These are phyloP conservation scores for Dasypolia templi DNA, from an alignment of 2,888 invertebrate species.

Conservation along the genomic window DNA sequence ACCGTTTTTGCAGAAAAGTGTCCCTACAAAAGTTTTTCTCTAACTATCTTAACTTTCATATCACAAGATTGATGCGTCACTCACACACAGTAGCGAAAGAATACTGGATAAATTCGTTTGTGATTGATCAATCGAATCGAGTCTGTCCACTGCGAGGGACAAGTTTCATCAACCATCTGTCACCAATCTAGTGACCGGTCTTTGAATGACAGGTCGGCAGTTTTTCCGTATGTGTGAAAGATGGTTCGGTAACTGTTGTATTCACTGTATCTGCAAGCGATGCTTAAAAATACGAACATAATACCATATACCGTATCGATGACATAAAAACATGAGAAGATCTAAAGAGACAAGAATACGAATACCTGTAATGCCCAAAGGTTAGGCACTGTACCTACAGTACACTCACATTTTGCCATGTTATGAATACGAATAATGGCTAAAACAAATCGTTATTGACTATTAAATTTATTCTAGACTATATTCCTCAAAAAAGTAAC, in stretches of 20 bases:
- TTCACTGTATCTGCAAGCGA: too few species aligned
- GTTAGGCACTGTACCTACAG: too few species aligned
- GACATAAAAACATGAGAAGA: neutral
- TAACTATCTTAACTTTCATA: constrained; percentile 45
- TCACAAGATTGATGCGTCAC: constrained; percentile 61
- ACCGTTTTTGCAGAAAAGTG: constrained; percentile 25
- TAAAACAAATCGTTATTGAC: neutral
- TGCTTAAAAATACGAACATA: too few species aligned
- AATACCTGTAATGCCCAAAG: neutral
- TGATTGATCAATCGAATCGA: constrained; percentile 79
- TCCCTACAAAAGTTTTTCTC: constrained; percentile 44
- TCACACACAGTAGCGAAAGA: constrained; percentile 53
- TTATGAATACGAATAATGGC: neutral
- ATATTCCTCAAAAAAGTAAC: neutral
- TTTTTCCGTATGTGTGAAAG: constrained; percentile 65
- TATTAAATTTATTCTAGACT: neutral
- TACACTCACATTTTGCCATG: too few species aligned
- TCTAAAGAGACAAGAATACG: neutral
- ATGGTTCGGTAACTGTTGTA: constrained; percentile 36
- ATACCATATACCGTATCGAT: neutral
- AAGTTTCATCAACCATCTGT: constrained; percentile 78
- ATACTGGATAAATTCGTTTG: constrained; percentile 63
- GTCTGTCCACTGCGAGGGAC: constrained; percentile 66
- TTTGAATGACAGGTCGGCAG: constrained; percentile 72
- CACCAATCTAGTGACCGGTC: constrained; percentile 69